These are phyloP conservation scores for Drosophila meridiana DNA, from an alignment of 2,888 invertebrate genomes.

Conservation along the genomic window DNA sequence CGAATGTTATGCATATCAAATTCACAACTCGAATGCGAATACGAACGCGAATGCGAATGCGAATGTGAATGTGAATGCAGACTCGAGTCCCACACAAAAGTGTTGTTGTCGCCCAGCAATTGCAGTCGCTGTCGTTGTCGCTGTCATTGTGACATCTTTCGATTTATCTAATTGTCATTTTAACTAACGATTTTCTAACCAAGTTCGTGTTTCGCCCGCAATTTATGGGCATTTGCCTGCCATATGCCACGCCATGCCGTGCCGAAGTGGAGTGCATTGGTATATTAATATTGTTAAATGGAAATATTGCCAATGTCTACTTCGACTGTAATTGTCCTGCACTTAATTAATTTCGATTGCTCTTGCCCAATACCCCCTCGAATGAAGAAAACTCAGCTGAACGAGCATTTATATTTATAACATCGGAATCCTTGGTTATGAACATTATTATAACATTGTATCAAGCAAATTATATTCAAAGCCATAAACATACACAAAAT, in stretches of 20 bases:
- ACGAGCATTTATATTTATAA: background rate
- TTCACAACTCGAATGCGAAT: conserved; percentile 27
- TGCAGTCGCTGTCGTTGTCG: conserved; percentile 25
- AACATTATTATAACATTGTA: background rate
- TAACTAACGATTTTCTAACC: conserved; percentile 70
- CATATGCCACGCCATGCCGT: conserved; percentile 40
- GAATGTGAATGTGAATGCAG: conserved; percentile 35
- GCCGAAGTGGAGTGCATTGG: conserved; percentile 21
- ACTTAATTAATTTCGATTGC: conserved; percentile 38
- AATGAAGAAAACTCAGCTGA: background rate
- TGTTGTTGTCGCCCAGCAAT: conserved; percentile 30
- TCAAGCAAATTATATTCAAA: background rate
- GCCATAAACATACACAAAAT: no score
- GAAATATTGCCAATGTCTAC: conserved; percentile 52
- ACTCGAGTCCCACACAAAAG: conserved; percentile 31
- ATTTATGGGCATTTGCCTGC: conserved; percentile 66
- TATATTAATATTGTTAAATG: conserved; percentile 52
- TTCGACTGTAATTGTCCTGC: conserved; percentile 45
- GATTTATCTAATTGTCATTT: conserved; percentile 78
- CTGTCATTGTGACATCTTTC: conserved; percentile 68
- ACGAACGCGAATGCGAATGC: conserved; percentile 18
- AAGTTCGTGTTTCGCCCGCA: conserved; percentile 53
- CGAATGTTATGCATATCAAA: conserved; percentile 72
- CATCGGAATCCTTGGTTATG: background rate
- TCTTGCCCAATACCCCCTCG: background rate